Percentiles rank a stretch among this genome's conserved stretches.
Evolutionary conservation across 2,797 vertebrate species (phyloP).

Genomic region (Pseudocheirus occidentalis): DNA sequence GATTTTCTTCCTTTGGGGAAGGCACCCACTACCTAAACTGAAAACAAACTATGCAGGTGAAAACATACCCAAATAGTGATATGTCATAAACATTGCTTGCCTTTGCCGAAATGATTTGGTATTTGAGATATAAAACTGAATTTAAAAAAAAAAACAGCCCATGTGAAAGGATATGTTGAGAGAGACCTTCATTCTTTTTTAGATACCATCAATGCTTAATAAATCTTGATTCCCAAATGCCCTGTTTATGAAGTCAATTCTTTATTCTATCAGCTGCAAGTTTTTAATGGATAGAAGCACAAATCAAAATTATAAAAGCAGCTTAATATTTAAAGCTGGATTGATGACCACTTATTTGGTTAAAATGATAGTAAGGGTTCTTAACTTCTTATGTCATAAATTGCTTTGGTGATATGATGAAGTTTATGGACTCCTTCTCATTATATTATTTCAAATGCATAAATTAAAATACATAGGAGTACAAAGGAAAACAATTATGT

Average conservation of each 20-base stretch:
- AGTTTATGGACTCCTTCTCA: not conserved
- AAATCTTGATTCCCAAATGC: not conserved
- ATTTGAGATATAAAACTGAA: not conserved
- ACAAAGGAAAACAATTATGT: not conserved
- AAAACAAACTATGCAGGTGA: not conserved
- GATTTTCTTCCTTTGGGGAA: not conserved
- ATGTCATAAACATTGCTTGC: not conserved
- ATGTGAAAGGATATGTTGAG: not conserved
- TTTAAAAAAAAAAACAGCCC: not conserved
- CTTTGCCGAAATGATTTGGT: not conserved
- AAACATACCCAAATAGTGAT: not conserved
- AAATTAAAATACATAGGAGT: not conserved
- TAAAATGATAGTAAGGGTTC: not conserved
- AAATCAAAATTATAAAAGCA: rapidly evolving
- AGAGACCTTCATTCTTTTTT: not conserved
- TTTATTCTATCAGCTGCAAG: rapidly evolving
- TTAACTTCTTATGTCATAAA: not conserved
- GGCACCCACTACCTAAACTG: not conserved
- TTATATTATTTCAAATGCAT: not conserved
- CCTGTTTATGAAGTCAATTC: not conserved
- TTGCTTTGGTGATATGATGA: not conserved
- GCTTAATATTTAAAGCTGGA: rapidly evolving
- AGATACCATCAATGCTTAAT: not conserved
- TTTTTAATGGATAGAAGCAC: rapidly evolving
- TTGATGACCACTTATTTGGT: rapidly evolving